A percentile compares a stretch with the other conserved stretches of the same genome.
Conservation (phyloP, 2,888 invertebrate species). For the Aporophyla lueneburgensis region DNA sequence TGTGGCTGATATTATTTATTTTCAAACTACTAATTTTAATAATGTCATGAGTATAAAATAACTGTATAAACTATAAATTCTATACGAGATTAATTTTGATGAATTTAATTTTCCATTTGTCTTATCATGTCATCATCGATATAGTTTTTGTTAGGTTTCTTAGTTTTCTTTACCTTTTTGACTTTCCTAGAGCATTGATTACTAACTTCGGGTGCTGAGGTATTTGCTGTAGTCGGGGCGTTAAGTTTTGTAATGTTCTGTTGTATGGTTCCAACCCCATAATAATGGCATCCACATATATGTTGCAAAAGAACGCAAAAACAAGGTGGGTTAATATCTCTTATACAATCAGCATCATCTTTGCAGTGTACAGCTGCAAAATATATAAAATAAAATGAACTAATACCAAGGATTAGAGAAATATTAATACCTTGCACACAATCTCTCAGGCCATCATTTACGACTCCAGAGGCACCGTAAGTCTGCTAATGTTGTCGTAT, state of each 20-base stretch:
- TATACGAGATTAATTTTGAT: neutral
- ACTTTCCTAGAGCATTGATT: rapidly evolving
- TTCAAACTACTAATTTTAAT: neutral
- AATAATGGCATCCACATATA: slow-evolving; percentile 13
- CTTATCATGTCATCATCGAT: slow-evolving; percentile 15
- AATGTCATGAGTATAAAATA: neutral
- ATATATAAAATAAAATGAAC: neutral
- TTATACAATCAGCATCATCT: slow-evolving; percentile 4
- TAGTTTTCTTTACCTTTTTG: neutral
- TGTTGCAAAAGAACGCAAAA: slow-evolving; percentile 21
- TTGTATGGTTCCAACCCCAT: slow-evolving; percentile 8
- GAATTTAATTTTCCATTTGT: neutral
- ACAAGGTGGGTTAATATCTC: slow-evolving; percentile 20
- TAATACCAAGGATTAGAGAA: too few relatives aligned
- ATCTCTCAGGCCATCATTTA: neutral
- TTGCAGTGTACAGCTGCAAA: slow-evolving; percentile 10
- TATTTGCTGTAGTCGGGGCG: neutral
- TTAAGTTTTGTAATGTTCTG: neutral
- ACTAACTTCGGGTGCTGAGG: too few relatives aligned
- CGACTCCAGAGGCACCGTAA: neutral
- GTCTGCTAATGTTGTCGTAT: too few relatives aligned
- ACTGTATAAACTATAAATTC: neutral
- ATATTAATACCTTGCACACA: neutral
- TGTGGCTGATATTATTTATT: neutral
- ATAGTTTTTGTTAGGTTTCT: neutral